These are phyloP conservation scores for Apodemus sylvaticus DNA, from an alignment of 2,113 vertebrate species.

Conservation along the genomic window DNA sequence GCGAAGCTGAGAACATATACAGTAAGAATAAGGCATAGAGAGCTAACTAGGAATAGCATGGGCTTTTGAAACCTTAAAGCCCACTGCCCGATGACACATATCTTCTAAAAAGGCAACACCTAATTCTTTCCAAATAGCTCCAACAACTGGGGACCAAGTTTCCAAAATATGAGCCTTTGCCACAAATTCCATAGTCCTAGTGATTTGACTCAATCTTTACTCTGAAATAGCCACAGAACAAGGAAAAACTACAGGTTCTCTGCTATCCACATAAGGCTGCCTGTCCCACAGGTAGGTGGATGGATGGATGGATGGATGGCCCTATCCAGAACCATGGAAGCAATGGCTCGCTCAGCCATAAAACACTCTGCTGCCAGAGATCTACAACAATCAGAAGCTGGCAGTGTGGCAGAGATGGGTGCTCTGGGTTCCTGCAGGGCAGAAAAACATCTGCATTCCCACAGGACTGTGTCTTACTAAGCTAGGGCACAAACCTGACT, in stretches of 20 bases:
- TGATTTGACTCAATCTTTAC: neutral
- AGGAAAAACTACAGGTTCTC: neutral
- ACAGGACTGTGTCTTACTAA: neutral
- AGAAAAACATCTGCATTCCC: neutral
- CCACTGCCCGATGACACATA: neutral
- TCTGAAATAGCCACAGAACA: neutral
- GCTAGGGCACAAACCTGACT: neutral
- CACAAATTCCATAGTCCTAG: neutral
- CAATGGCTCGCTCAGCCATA: neutral
- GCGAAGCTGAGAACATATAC: neutral
- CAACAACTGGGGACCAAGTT: neutral
- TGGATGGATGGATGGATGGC: neutral
- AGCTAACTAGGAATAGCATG: neutral
- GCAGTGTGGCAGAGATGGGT: neutral
- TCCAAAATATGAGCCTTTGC: neutral
- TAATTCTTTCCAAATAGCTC: neutral
- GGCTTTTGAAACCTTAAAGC: neutral
- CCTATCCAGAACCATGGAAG: neutral
- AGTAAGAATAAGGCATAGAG: neutral
- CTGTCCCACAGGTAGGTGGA: neutral
- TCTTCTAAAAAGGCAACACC: neutral
- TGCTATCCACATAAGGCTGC: neutral
- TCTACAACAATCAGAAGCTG: neutral
- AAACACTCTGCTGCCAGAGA: neutral
- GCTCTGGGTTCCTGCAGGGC: neutral